Evolutionary conservation across 1,140 invertebrate species (phyloP).

Genomic region (Platorchestia sp.): DNA sequence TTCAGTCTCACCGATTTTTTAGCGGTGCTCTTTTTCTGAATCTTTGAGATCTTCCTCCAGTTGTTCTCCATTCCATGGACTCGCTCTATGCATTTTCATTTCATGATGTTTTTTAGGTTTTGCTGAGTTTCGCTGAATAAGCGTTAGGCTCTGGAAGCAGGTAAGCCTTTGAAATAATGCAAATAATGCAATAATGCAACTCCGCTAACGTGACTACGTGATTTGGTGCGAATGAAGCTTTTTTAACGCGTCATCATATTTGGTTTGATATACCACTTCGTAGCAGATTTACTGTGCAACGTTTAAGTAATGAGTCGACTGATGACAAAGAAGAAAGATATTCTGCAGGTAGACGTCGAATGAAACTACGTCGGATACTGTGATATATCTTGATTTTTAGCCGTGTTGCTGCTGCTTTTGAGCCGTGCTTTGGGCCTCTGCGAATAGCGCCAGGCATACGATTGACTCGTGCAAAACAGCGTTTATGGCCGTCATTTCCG

Average conservation of each 20-base stretch:
- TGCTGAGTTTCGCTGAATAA: no score
- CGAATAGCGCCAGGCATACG: background rate
- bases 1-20: background rate
- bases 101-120: no score
- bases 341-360: background rate
- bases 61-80: background rate
- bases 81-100: no score
- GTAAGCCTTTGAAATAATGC: no score
- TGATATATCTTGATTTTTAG: background rate
- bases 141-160: no score
- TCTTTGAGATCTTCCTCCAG: background rate
- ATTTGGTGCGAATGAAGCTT: background rate
- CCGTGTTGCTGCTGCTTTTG: background rate
- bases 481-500: background rate
- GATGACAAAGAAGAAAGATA: no score
- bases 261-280: background rate
- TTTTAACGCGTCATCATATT: background rate
- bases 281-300: background rate
- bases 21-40: background rate
- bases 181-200: no score
- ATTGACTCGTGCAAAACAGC: background rate
- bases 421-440: background rate
- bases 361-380: background rate
- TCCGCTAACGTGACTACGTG: no score
- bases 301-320: background rate